These are phyloP conservation scores for Scrobipalpa costella DNA, from an alignment of 2,888 invertebrate species.

Conservation along the genomic window DNA sequence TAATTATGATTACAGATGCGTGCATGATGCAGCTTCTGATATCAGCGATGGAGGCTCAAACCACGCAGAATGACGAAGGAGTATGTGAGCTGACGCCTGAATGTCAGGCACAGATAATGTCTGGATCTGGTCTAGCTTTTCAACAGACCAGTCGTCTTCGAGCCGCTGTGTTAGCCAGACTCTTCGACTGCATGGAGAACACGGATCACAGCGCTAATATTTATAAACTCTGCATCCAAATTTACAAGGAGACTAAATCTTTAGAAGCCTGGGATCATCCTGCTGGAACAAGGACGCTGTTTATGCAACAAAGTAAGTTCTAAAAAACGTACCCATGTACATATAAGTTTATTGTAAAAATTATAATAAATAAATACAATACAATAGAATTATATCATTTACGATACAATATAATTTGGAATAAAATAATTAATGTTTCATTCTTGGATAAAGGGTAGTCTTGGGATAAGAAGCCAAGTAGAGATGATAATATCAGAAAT, in stretches of 20 bases:
- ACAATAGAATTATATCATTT: neutral
- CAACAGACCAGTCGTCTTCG: conserved; percentile 70
- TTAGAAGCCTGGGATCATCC: conserved; percentile 74
- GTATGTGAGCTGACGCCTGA: conserved; percentile 67
- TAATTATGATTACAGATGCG: conserved; percentile 53
- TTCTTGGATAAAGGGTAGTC: no score
- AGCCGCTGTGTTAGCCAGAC: conserved; percentile 56
- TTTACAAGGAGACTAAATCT: conserved; percentile 73
- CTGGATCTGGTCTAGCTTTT: conserved; percentile 68
- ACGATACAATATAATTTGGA: no score
- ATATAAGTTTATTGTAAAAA: neutral
- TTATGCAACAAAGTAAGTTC: conserved; percentile 72
- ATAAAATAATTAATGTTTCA: no score
- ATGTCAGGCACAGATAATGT: conserved; percentile 63
- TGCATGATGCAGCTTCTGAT: conserved; percentile 74
- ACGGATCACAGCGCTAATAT: conserved; percentile 65
- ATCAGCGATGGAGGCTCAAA: conserved; percentile 72
- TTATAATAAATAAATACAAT: conserved; percentile 29
- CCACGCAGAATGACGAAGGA: conserved; percentile 55
- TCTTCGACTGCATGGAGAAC: conserved; percentile 71
- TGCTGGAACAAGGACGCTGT: conserved; percentile 67
- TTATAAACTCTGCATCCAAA: conserved; percentile 72
- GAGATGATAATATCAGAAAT: no score
- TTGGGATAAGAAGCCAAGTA: no score
- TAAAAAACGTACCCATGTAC: no score